Conservation (phyloP, 2,888 invertebrate species). For the Chaetogeoica ovagalla region DNA sequence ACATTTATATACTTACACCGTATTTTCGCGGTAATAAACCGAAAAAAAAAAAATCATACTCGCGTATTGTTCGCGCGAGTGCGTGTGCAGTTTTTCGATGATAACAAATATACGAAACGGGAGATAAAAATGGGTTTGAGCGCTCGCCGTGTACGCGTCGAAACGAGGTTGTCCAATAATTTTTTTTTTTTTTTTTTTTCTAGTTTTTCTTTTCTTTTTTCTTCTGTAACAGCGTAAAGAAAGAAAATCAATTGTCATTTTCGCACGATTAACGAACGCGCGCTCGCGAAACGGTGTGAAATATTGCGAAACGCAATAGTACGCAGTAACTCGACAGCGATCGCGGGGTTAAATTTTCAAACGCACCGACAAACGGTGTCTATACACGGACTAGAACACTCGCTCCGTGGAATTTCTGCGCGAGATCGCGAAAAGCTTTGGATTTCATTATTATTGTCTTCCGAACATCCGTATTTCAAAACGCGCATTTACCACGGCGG, state of each 20-base stretch:
- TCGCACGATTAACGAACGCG: slow-evolving; percentile 34
- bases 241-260: slow-evolving; percentile 48
- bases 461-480: too few species aligned
- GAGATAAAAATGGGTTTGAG: slow-evolving; percentile 17
- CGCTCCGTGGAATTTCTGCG: too few species aligned
- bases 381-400: too few species aligned
- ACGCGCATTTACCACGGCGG: too few species aligned
- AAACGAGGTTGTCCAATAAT: slow-evolving; percentile 23
- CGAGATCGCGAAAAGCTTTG: too few species aligned
- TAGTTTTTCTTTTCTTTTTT: background rate
- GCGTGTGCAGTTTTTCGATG: background rate
- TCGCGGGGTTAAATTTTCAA: background rate
- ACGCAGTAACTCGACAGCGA: background rate
- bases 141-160: background rate
- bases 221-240: background rate
- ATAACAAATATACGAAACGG: background rate
- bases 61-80: background rate
- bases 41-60: background rate
- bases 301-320: slow-evolving; percentile 35
- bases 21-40: background rate
- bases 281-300: slow-evolving; percentile 39
- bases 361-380: background rate
- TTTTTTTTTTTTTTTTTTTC: background rate
- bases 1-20: background rate
- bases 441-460: too few species aligned